Conservation (phyloP, 1,140 invertebrate species). For the Drosophila ananassae region DNA sequence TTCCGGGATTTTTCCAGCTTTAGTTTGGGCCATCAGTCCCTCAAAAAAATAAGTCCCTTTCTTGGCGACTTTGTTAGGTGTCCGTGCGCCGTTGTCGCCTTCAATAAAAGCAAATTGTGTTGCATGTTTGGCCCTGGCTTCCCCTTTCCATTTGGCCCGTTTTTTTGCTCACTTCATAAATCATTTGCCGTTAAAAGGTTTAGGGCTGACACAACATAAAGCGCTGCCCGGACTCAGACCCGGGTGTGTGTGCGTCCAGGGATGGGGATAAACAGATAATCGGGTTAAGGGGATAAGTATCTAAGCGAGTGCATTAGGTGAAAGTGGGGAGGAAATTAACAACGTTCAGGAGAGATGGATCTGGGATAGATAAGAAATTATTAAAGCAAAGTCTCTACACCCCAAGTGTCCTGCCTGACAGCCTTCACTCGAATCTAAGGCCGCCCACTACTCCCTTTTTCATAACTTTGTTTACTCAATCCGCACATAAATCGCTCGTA, state of each 20-base stretch:
- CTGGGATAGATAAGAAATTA: neutral
- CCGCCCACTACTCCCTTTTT: constrained; percentile 24
- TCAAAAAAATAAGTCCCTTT: constrained; percentile 25
- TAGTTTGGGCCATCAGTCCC: constrained; percentile 22
- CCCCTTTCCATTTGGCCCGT: constrained; percentile 31
- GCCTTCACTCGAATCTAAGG: neutral
- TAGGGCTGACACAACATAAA: constrained; percentile 62
- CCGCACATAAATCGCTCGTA: constrained; percentile 55
- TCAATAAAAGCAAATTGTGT: constrained; percentile 80
- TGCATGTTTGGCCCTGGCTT: constrained; percentile 69
- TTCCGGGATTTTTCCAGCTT: constrained; percentile 23
- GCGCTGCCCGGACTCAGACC: too few relatives aligned
- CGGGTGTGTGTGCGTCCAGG: constrained; percentile 6
- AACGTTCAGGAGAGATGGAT: constrained; percentile 4
- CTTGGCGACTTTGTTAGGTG: constrained; percentile 19
- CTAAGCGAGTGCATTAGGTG: constrained; percentile 48
- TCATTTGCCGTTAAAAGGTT: constrained; percentile 77
- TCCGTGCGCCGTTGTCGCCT: constrained; percentile 56
- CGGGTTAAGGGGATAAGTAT: constrained; percentile 55
- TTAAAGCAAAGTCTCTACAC: neutral
- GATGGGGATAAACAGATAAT: constrained; percentile 49
- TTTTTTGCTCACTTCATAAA: constrained; percentile 70
- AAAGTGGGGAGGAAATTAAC: constrained; percentile 44
- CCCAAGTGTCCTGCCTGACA: too few relatives aligned
- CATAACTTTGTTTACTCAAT: constrained; percentile 61